Percentiles rank a stretch among this genome's conserved stretches.
Conservation (phyloP, 2,888 invertebrate genomes). For the Agriopis aurantiaria region DNA sequence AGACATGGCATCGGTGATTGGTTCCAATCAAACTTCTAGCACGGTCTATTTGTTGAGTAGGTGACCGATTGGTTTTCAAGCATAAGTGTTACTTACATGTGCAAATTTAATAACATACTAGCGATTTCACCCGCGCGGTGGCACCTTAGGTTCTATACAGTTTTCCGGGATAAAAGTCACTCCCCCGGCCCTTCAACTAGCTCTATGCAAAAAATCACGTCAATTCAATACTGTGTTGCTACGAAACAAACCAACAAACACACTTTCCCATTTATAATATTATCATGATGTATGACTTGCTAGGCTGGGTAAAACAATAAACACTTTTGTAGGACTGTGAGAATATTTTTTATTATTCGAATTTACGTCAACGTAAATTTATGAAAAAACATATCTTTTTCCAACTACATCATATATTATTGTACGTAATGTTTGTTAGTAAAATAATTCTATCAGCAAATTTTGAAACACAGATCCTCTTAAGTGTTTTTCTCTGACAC, state of each 20-base stretch:
- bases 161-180: too few relatives aligned
- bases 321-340: not conserved
- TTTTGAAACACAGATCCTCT: not conserved
- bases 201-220: too few relatives aligned
- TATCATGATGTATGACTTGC: not conserved
- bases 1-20: constrained; percentile 18
- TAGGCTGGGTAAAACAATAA: not conserved
- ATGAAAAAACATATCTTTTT: too few relatives aligned
- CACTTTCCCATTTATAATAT: too few relatives aligned
- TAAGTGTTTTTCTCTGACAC: not conserved
- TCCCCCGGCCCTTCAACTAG: too few relatives aligned
- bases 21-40: constrained; percentile 23
- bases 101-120: too few relatives aligned
- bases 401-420: not conserved
- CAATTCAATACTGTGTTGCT: too few relatives aligned
- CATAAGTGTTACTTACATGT: not conserved
- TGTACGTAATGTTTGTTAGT: not conserved
- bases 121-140: too few relatives aligned
- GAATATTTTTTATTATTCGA: not conserved
- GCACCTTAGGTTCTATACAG: too few relatives aligned
- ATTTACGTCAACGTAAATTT: not conserved
- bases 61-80: not conserved
- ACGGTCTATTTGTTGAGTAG: constrained; percentile 25
- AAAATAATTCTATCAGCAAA: not conserved
- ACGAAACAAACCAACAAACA: too few relatives aligned